Conservation (phyloP, 92 coral and sea anemone species). For the Parazoanthus atlanticus region DNA sequence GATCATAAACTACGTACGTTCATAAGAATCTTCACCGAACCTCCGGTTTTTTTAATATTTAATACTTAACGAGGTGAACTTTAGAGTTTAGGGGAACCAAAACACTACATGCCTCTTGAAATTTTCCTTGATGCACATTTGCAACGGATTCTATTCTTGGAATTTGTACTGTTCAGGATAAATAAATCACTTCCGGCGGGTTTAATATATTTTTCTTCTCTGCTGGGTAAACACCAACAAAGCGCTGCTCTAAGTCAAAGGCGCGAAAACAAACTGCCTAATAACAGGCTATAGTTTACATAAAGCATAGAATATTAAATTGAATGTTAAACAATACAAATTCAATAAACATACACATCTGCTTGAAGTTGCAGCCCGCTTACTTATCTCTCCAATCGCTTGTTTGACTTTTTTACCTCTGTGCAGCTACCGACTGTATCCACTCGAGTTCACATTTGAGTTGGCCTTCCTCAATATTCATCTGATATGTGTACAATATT, state of each 20-base stretch:
- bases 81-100: neutral
- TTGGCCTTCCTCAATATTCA: neutral
- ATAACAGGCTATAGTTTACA: neutral
- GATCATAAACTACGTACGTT: neutral
- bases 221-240: neutral
- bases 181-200: neutral
- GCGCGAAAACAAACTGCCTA: neutral
- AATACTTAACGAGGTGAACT: too few relatives aligned
- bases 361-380: neutral
- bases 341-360: constrained; percentile 19
- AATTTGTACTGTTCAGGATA: neutral
- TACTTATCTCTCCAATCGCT: neutral
- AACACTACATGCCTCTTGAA: neutral
- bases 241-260: neutral
- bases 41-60: neutral
- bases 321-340: constrained; percentile 10
- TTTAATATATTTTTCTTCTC: neutral
- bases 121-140: neutral
- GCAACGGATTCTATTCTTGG: neutral
- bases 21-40: too few relatives aligned
- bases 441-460: neutral
- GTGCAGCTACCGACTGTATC: neutral
- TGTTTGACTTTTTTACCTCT: neutral
- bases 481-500: neutral
- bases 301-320: neutral